phyloP scores from a whole-genome alignment of 2,113 vertebrate species.

The Ochotona princeps region DNA sequence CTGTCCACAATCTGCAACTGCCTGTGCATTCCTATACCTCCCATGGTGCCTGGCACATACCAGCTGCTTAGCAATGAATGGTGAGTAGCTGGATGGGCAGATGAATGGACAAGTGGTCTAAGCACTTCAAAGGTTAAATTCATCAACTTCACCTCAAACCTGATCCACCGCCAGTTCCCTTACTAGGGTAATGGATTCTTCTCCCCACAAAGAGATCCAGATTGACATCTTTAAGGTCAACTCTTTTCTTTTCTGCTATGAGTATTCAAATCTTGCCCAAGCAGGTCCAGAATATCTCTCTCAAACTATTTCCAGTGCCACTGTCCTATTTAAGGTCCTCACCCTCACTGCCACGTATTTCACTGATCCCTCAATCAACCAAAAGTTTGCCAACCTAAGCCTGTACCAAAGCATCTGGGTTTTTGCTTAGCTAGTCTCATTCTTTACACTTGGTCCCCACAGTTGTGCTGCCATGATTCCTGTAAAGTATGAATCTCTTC shows the following conservation, averaged over 20 bases:
- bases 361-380: neutral
- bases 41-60: neutral
- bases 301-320: neutral
- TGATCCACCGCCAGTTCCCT: neutral
- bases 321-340: neutral
- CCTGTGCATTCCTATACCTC: neutral
- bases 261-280: neutral
- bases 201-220: neutral
- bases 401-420: neutral
- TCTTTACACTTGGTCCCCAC: neutral
- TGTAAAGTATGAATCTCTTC: neutral
- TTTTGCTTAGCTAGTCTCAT: neutral
- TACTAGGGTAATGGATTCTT: neutral
- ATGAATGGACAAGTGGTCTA: neutral
- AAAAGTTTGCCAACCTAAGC: neutral
- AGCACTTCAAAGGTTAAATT: conserved; percentile 38
- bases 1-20: neutral
- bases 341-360: neutral
- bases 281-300: neutral
- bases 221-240: conserved; percentile 12
- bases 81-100: neutral
- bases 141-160: neutral
- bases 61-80: neutral
- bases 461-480: neutral
- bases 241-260: neutral